Percentiles rank a stretch among this genome's conserved stretches.
Conservation (phyloP, 2,113 vertebrate species). For the Gallinago media region DNA sequence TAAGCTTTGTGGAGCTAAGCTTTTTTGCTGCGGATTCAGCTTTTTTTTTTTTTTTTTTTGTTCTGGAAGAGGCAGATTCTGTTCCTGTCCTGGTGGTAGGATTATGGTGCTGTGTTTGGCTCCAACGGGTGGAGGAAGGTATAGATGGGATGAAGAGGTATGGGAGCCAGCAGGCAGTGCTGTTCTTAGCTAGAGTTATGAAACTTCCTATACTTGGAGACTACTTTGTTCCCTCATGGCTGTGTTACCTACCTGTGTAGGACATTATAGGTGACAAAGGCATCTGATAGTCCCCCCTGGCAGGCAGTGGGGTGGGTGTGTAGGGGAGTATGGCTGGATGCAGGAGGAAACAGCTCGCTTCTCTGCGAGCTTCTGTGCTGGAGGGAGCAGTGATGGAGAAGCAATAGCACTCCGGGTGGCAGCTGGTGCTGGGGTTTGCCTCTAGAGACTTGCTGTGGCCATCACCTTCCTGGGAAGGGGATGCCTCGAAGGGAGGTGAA, state of each 20-base stretch:
- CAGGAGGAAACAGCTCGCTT: background rate
- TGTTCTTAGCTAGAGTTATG: background rate
- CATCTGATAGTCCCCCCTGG: accelerated
- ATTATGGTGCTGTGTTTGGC: accelerated
- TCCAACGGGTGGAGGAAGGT: accelerated
- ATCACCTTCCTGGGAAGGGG: background rate
- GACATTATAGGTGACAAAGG: background rate
- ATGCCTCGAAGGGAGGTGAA: background rate
- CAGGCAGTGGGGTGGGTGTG: accelerated
- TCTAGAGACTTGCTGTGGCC: background rate
- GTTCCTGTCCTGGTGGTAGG: background rate
- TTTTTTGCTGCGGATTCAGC: background rate
- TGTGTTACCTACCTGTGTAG: background rate
- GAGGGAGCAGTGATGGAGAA: accelerated
- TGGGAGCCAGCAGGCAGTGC: too few species aligned
- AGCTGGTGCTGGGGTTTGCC: background rate
- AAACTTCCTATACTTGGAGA: background rate
- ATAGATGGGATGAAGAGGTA: accelerated
- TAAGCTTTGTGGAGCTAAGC: background rate
- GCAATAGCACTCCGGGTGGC: accelerated
- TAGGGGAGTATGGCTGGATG: accelerated
- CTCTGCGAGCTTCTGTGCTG: accelerated
- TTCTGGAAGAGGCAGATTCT: background rate
- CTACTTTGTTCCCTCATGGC: background rate
- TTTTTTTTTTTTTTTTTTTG: background rate